Evolutionary conservation across 2,888 invertebrate species (phyloP).

Genomic region (Reticulitermes lucifugus): DNA sequence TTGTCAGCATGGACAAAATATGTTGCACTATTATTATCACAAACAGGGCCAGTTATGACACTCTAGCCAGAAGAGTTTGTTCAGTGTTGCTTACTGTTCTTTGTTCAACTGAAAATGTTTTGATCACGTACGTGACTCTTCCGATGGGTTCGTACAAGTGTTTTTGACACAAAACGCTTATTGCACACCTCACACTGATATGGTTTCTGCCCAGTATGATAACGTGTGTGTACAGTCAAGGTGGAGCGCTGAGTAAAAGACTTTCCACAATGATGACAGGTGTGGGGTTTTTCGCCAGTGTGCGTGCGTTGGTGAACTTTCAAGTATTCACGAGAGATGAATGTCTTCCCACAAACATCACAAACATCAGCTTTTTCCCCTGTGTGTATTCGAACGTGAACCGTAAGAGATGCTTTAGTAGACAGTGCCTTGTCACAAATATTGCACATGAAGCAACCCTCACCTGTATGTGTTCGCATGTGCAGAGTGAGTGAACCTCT

Average conservation of each 20-base stretch:
- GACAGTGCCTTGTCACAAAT: slow-evolving; percentile 73
- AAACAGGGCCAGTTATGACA: too few species aligned
- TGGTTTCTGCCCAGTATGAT: slow-evolving; percentile 72
- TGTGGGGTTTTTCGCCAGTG: slow-evolving; percentile 47
- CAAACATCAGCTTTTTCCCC: slow-evolving; percentile 73
- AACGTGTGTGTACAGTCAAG: slow-evolving; percentile 71
- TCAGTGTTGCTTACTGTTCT: too few species aligned
- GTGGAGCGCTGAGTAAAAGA: slow-evolving; percentile 68
- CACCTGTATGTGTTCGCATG: slow-evolving; percentile 60
- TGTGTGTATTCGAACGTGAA: slow-evolving; percentile 72
- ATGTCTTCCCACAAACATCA: slow-evolving; percentile 64
- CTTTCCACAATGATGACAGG: slow-evolving; percentile 45
- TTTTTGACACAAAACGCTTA: slow-evolving; percentile 73
- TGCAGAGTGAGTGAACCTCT: slow-evolving; percentile 62
- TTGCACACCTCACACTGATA: slow-evolving; percentile 71
- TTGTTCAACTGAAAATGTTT: slow-evolving; percentile 55
- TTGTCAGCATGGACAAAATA: too few species aligned
- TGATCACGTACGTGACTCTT: slow-evolving; percentile 55
- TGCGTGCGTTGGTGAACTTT: slow-evolving; percentile 62
- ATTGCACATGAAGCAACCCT: slow-evolving; percentile 42
- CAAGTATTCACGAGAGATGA: slow-evolving; percentile 63
- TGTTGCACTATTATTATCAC: too few species aligned
- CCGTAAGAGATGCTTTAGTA: slow-evolving; percentile 70
- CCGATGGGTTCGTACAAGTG: slow-evolving; percentile 72
- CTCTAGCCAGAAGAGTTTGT: too few species aligned